phyloP scores from a whole-genome alignment of 1,140 invertebrate genomes.

The Drosophila navojoa region DNA sequence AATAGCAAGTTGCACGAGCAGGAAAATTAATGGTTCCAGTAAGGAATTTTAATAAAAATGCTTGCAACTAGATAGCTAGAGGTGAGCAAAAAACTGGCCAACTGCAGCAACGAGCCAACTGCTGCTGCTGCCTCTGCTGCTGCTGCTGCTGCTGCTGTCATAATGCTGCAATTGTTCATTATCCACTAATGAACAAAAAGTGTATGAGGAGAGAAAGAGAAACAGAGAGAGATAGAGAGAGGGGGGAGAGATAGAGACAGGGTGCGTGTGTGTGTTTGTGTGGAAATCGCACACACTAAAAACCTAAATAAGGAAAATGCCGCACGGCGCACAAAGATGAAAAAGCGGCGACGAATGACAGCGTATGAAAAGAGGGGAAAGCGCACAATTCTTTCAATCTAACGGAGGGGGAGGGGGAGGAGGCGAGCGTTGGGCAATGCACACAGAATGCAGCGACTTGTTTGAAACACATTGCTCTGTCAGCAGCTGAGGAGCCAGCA shows the following conservation, averaged over 20 bases:
- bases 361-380: slow-evolving; percentile 8
- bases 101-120: slow-evolving; percentile 42
- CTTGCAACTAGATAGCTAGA: slow-evolving; percentile 72
- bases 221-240: no score
- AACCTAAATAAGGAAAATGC: slow-evolving; percentile 79
- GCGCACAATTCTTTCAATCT: not conserved
- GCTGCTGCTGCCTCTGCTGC: no score
- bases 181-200: slow-evolving; percentile 82
- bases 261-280: slow-evolving; percentile 56
- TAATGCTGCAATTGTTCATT: slow-evolving; percentile 82
- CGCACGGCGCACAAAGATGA: slow-evolving; percentile 70
- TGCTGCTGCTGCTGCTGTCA: slow-evolving; percentile 51
- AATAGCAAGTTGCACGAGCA: slow-evolving; percentile 39
- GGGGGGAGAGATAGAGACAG: not conserved
- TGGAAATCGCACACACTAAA: slow-evolving; percentile 73
- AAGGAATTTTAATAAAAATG: slow-evolving; percentile 82
- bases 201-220: slow-evolving; percentile 35
- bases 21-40: slow-evolving; percentile 78
- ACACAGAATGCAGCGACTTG: slow-evolving; percentile 26
- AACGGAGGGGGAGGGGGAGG: not conserved
- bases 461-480: slow-evolving; percentile 75
- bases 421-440: not conserved
- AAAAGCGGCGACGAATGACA: slow-evolving; percentile 64
- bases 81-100: slow-evolving; percentile 74
- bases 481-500: slow-evolving; percentile 59